Base-by-base conservation (phyloP, 2,113 vertebrate species). In the Cyphomyrus plagiostoma region DNA sequence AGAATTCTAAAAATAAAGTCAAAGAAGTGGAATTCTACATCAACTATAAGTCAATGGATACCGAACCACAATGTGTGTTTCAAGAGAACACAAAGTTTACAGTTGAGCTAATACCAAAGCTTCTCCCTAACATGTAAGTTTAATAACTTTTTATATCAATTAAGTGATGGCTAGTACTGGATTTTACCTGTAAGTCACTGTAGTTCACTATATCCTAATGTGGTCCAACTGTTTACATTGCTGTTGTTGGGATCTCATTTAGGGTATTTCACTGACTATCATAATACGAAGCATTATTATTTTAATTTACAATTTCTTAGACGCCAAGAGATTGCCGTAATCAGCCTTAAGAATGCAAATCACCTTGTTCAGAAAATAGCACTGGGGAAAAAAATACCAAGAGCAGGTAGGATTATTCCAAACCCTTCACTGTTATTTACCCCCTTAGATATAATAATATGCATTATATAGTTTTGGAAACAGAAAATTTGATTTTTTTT, bases 61-160 rank as follows among this genome's bases (percentile, higher is more conserved):
- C 35, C 0, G 91, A 94, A 84, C 97, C 97, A 0, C 84, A 91
- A 0, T 94, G 94, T 84, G 91, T 97, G 90, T 94, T 91, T 1
- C 53, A 92, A 56, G 23, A 70, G 0, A 89, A 90, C 2, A 90
- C 93, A 21, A 53, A 0, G 2, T 99, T 97, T 92, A 97, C 96
- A 0, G 91, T 98, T 50, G 98, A 99, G 92, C 91, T 98, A 58
- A 95, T 99, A 85, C 97, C 97, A 66, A 98, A 97, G 93, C 94
- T 94, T 88, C 92, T 97, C 53, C 97, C 97, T 1, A 97, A 97
- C 9, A 0, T 97, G 98, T 99, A 94, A 97, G 95, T 95, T 88
- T 6, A 87, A 49, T 19, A 15, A 21, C 1, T 58, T 85, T 21
- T 52, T 77, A 5, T 39, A 90, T 23, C 45, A 48, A 84, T 46